These are phyloP conservation scores for Botia kubotai DNA, from an alignment of 2,797 vertebrate genomes.

Conservation along the genomic window DNA sequence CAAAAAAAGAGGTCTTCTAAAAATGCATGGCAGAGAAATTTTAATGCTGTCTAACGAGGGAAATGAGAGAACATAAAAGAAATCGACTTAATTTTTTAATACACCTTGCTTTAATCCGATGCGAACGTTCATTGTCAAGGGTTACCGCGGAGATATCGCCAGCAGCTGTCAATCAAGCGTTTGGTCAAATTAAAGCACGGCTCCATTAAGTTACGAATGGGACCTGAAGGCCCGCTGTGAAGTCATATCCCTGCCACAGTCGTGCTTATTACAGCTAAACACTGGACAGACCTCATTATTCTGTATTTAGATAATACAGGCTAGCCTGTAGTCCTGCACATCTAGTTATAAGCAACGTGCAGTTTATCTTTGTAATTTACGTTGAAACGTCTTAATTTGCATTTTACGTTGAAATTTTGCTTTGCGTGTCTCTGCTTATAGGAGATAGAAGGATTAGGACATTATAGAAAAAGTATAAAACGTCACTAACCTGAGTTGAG, in stretches of 20 bases:
- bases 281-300: conserved; percentile 44
- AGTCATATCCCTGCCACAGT: conserved; percentile 81
- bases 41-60: conserved; percentile 69
- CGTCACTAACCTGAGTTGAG: conserved; percentile 72
- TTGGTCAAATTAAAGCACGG: conserved; percentile 84
- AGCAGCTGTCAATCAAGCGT: conserved; percentile 82
- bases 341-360: background rate
- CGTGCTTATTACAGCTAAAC: conserved; percentile 73
- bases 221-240: conserved; percentile 78
- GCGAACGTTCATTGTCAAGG: conserved; percentile 84
- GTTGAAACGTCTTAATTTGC: conserved; percentile 1
- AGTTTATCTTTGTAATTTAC: conserved; percentile 41
- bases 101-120: conserved; percentile 84
- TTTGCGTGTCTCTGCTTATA: conserved; percentile 17
- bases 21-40: conserved; percentile 64
- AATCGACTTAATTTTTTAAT: conserved; percentile 85
- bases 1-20: conserved; percentile 72
- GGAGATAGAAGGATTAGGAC: conserved; percentile 3
- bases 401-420: background rate
- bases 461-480: conserved; percentile 41
- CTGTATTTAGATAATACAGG: conserved; percentile 45
- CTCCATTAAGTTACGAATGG: conserved; percentile 81
- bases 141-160: conserved; percentile 83
- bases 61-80: conserved; percentile 48
- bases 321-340: background rate